A percentile compares a stretch with the other conserved stretches of the same genome.
These are phyloP conservation scores for Lobophora halterata DNA, from an alignment of 2,888 invertebrate genomes.

Conservation along the genomic window DNA sequence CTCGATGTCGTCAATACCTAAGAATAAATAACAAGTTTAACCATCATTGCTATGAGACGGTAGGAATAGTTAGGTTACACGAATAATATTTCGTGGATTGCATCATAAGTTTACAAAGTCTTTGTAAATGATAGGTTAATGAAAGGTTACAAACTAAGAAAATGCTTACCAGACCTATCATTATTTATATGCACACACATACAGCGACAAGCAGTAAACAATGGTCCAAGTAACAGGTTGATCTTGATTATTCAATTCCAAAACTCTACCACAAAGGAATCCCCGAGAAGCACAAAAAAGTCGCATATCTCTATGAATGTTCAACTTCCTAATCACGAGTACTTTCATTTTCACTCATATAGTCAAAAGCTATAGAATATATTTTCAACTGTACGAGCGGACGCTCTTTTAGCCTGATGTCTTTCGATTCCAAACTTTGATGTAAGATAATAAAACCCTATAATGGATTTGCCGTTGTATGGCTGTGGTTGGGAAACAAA, in stretches of 20 bases:
- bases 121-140: too few relatives aligned
- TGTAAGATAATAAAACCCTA: conserved; percentile 71
- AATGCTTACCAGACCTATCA: too few relatives aligned
- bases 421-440: conserved; percentile 66
- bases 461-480: conserved; percentile 67
- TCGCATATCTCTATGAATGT: conserved; percentile 60
- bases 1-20: too few relatives aligned
- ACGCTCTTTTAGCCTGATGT: conserved; percentile 39
- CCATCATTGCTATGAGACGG: too few relatives aligned
- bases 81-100: too few relatives aligned
- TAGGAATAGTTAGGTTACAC: too few relatives aligned
- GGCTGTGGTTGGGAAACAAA: conserved; percentile 56
- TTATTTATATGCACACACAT: too few relatives aligned
- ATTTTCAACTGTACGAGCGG: conserved; percentile 40
- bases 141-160: too few relatives aligned
- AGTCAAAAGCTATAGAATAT: conserved; percentile 40
- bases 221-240: conserved; percentile 17
- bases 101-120: too few relatives aligned
- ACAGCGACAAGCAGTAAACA: too few relatives aligned
- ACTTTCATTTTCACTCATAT: conserved; percentile 54
- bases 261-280: conserved; percentile 62
- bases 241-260: conserved; percentile 36
- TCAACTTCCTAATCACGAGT: conserved; percentile 44
- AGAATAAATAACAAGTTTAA: too few relatives aligned
- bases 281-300: conserved; percentile 56